Evolutionary conservation across 2,888 invertebrate species (phyloP).

Genomic region (Napeogenes sylphis): DNA sequence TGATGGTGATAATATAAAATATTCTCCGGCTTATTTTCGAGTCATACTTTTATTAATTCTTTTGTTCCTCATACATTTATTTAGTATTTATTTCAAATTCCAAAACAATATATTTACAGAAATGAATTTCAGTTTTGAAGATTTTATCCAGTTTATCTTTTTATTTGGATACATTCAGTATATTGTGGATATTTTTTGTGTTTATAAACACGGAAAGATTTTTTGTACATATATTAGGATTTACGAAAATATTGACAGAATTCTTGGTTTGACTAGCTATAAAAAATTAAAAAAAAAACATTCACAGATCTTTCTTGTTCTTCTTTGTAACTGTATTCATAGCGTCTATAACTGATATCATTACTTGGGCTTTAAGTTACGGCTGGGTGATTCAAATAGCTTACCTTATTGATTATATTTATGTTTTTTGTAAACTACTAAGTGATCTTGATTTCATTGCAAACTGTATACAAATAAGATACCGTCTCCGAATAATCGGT

Average conservation of each 20-base stretch:
- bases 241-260: constrained; percentile 29
- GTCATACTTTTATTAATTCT: constrained; percentile 5
- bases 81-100: constrained; percentile 15
- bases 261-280: constrained; percentile 24
- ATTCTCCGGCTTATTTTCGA: constrained; percentile 13
- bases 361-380: constrained; percentile 15
- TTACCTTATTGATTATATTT: too few species aligned
- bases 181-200: constrained; percentile 24
- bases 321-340: constrained; percentile 14
- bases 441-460: neutral
- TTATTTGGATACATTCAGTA: constrained; percentile 26
- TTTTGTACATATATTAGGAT: constrained; percentile 23
- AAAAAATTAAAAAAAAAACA: constrained; percentile 18
- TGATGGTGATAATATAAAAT: constrained; percentile 13
- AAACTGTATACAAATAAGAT: constrained; percentile 26
- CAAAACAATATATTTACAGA: neutral
- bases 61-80: constrained; percentile 5
- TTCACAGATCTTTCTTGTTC: constrained; percentile 12
- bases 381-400: constrained; percentile 15
- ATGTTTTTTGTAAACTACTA: too few species aligned
- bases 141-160: constrained; percentile 3
- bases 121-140: neutral
- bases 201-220: constrained; percentile 26
- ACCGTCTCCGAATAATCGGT: constrained; percentile 25
- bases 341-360: constrained; percentile 15